Conservation (phyloP, 2,888 invertebrate genomes). For the Acronicta alni region DNA sequence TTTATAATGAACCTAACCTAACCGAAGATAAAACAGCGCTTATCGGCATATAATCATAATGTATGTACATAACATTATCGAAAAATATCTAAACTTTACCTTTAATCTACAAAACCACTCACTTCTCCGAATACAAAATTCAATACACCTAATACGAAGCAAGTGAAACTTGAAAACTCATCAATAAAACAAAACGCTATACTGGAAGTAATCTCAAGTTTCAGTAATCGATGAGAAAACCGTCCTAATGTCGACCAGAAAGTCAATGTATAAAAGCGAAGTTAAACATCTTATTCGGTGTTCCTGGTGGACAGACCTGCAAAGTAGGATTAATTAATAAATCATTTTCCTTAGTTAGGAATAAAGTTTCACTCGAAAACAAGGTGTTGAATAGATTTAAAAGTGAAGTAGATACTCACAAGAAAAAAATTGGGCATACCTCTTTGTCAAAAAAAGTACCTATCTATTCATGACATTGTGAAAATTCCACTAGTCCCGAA, state of each 20-base stretch:
- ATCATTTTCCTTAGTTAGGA: too few relatives aligned
- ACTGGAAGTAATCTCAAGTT: constrained; percentile 48
- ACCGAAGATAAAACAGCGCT: constrained; percentile 5
- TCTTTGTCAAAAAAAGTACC: too few relatives aligned
- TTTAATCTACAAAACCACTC: constrained; percentile 19
- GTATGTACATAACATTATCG: background rate
- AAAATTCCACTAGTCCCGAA: too few relatives aligned
- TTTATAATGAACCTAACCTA: too few relatives aligned
- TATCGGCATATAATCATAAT: background rate
- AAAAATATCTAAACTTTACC: constrained; percentile 28
- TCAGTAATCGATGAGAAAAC: constrained; percentile 26
- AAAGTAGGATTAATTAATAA: constrained; percentile 40
- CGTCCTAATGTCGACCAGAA: constrained; percentile 8
- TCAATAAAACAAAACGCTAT: constrained; percentile 39
- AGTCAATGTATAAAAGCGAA: constrained; percentile 29
- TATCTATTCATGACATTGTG: too few relatives aligned
- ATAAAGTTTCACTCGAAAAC: too few relatives aligned
- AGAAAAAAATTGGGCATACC: too few relatives aligned
- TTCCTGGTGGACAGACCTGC: constrained; percentile 33
- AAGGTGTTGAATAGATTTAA: too few relatives aligned
- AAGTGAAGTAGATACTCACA: too few relatives aligned
- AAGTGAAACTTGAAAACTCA: constrained; percentile 43
- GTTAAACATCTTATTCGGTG: constrained; percentile 27
- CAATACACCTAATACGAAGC: constrained; percentile 21
- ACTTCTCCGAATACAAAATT: constrained; percentile 26